Base-by-base conservation (phyloP, 2,888 invertebrate species). In the Dexiosoma caninum region DNA sequence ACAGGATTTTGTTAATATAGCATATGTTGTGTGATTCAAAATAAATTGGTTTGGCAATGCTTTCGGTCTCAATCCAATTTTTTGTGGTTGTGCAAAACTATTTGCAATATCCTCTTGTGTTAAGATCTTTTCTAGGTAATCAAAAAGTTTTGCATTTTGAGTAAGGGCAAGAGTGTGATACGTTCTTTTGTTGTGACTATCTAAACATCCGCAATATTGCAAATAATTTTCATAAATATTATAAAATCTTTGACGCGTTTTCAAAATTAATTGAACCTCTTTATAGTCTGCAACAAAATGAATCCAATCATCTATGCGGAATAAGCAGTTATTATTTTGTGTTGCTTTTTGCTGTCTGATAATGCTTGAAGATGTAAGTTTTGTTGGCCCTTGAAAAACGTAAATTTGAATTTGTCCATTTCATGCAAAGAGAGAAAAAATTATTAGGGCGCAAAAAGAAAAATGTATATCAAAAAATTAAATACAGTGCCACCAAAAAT, bases 231-330 rank as follows among this genome's bases (percentile, higher is more conserved):
- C 53, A 42, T 84, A 87, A 4, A 82, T 82, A 49, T 74, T 92
- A 90, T 60, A 95, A 91, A 80, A 95, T 84, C 95, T 95, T 88
- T 95, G 94, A 4, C 95, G 90, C 32, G 95, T 89, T 85, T 94
- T 93, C 82, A 94, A 92, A 1, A 94, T 92, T 83, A 94, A 86
- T 53, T 93, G 92, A 0, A 94, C 94, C 57, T 93, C 93, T 21
- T 93, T 93, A 0, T 92, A 92, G 85, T 94, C 93, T 0, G 94
- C 91, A 44, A 92, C 92, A 86, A 95, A 95, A 1, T 92, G 92
- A 83, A 94, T 92, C 95, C 95, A 95, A 69, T 95, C 94, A 86
- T 95, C 95, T 0, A 95, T 89, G 64, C 93, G 83, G 14, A 83
- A 81, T 10, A 66, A 64, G 42, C 78, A 76, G 7, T 32, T 42